These are phyloP conservation scores for Apocheima hispidaria DNA, from an alignment of 2,888 invertebrate species.

Conservation along the genomic window DNA sequence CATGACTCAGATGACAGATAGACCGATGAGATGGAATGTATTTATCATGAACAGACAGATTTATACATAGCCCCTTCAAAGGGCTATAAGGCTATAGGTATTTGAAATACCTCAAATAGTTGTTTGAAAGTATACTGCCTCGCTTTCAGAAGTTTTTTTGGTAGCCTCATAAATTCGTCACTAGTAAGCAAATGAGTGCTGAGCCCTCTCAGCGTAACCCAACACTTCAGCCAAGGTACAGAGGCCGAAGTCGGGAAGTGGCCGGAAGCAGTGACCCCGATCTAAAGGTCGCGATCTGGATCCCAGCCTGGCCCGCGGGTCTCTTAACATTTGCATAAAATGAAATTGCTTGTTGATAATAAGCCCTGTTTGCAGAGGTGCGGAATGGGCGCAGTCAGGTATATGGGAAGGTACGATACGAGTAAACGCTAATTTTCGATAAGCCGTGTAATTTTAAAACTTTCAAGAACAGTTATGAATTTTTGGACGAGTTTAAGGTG, in stretches of 20 bases:
- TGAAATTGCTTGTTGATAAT: conserved; percentile 35
- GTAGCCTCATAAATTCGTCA: neutral
- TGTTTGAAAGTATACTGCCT: neutral
- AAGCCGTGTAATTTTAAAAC: conserved; percentile 30
- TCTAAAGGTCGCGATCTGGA: conserved; percentile 65
- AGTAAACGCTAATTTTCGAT: conserved; percentile 34
- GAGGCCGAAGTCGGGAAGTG: conserved; percentile 45
- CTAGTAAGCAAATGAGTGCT: conserved; percentile 12
- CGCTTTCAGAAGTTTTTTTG: neutral
- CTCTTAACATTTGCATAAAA: conserved; percentile 36
- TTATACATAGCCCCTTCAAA: neutral
- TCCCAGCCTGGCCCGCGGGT: conserved; percentile 24
- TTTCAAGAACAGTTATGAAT: conserved; percentile 33
- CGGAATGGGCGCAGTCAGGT: conserved; percentile 22
- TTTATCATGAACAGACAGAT: conserved; percentile 12
- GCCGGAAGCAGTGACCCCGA: conserved; percentile 58
- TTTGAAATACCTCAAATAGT: neutral
- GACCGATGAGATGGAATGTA: conserved; percentile 4
- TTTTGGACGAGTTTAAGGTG: conserved; percentile 26
- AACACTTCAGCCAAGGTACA: conserved; percentile 40
- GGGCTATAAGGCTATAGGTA: neutral
- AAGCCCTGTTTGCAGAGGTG: conserved; percentile 32
- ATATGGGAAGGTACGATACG: conserved; percentile 8
- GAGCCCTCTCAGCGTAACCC: conserved; percentile 36
- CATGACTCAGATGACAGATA: conserved; percentile 12